phyloP scores from a whole-genome alignment of 37 sponge, comb jelly and placozoan species.

The Halisarca cf. caerulea region DNA sequence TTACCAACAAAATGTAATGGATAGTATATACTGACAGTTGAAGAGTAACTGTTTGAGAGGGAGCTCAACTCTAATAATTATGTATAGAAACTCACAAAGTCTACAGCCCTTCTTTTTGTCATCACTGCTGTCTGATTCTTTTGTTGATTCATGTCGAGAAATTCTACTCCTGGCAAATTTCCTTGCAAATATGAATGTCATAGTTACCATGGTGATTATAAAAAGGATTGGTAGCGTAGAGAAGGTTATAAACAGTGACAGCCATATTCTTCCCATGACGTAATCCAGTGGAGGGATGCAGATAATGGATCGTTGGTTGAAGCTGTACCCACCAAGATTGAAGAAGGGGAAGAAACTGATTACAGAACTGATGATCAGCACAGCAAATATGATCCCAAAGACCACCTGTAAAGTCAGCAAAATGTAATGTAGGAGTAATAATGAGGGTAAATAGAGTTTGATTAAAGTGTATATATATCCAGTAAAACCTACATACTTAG shows the following conservation, averaged over 20 bases:
- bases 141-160: too few species aligned
- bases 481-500: too few species aligned
- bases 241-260: not conserved
- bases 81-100: too few species aligned
- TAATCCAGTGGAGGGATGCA: not conserved
- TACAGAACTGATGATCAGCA: not conserved
- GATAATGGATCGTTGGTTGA: not conserved
- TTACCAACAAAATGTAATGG: too few species aligned
- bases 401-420: constrained; percentile 21
- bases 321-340: not conserved
- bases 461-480: too few species aligned
- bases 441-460: too few species aligned
- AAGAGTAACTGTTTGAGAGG: too few species aligned
- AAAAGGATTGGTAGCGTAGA: not conserved
- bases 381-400: not conserved
- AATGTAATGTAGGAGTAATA: too few species aligned
- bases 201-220: not conserved
- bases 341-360: not conserved
- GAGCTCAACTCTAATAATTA: too few species aligned
- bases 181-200: not conserved
- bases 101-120: too few species aligned
- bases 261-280: not conserved
- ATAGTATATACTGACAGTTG: too few species aligned
- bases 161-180: not conserved
- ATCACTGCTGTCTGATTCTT: too few species aligned